Evolutionary conservation across 1,140 invertebrate genomes (phyloP).

Genomic region (Homarus americanus): DNA sequence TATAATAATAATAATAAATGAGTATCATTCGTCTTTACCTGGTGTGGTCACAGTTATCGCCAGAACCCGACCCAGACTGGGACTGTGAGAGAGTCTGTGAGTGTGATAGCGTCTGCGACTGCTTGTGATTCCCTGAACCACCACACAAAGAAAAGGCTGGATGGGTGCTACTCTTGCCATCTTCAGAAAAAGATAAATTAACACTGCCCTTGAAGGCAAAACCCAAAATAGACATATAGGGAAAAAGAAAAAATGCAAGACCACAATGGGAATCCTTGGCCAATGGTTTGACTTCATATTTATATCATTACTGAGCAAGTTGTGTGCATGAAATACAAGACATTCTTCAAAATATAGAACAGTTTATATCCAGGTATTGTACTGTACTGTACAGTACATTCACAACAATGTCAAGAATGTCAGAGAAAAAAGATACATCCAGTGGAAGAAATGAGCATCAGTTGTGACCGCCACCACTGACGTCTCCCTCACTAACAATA

Average conservation of each 20-base stretch:
- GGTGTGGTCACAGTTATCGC: conserved; percentile 67
- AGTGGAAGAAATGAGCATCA: not conserved
- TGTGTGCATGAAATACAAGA: not conserved
- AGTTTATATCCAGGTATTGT: no score
- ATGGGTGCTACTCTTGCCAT: conserved; percentile 20
- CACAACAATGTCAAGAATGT: not conserved
- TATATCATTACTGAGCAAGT: not conserved
- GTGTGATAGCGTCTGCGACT: conserved; percentile 53
- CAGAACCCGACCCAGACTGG: conserved; percentile 60
- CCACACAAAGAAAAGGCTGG: conserved; percentile 11
- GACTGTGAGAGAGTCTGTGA: conserved; percentile 59
- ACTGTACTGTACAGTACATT: not conserved
- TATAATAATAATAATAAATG: not conserved
- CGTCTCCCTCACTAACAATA: no score
- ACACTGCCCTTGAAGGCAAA: conserved; percentile 3
- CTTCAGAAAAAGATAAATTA: conserved; percentile 22
- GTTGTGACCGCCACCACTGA: no score
- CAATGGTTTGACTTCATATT: not conserved
- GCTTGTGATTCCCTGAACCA: conserved; percentile 55
- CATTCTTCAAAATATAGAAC: not conserved
- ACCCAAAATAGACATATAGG: not conserved
- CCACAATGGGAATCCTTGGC: not conserved
- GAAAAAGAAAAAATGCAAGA: not conserved
- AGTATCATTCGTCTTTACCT: conserved; percentile 28
- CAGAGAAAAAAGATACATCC: not conserved